These are phyloP conservation scores for Crioceris asparagi DNA, from an alignment of 2,888 invertebrate genomes.

Conservation along the genomic window DNA sequence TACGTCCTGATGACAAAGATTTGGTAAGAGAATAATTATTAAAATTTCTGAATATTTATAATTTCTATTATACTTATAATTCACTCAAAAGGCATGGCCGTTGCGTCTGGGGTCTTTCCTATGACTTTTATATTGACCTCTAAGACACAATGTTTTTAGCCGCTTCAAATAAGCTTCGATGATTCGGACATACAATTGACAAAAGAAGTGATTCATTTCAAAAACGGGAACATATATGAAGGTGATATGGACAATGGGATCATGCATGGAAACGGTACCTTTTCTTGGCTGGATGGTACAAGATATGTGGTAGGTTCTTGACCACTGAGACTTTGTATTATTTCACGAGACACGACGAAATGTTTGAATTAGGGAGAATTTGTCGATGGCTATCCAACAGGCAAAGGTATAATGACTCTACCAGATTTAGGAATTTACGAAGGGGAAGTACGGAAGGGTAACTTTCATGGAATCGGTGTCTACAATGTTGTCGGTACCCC, in stretches of 20 bases:
- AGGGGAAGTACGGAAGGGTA: constrained; percentile 46
- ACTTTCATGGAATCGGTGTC: constrained; percentile 40
- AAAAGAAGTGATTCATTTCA: constrained; percentile 42
- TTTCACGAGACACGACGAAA: too few species aligned
- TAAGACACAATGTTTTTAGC: too few species aligned
- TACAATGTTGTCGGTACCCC: constrained; percentile 24
- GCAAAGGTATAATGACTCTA: constrained; percentile 45
- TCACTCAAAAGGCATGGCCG: too few species aligned
- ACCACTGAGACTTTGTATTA: too few species aligned
- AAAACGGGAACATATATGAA: constrained; percentile 47
- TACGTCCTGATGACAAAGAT: too few species aligned
- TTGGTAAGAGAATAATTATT: too few species aligned
- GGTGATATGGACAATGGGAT: constrained; percentile 44
- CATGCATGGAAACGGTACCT: constrained; percentile 49
- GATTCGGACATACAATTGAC: too few species aligned
- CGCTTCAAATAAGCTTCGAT: too few species aligned
- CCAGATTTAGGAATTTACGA: constrained; percentile 47
- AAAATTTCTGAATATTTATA: too few species aligned
- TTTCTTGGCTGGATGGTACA: constrained; percentile 48
- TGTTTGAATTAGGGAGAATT: constrained; percentile 51
- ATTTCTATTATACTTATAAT: too few species aligned
- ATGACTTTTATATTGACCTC: too few species aligned
- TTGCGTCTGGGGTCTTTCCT: too few species aligned
- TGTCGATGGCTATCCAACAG: constrained; percentile 43
- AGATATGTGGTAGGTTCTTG: constrained; percentile 37